Evolutionary conservation across 2,888 invertebrate species (phyloP), one percentile per base, ranked within the genome.

Genomic region (Dasysyrphus tricinctus): DNA sequence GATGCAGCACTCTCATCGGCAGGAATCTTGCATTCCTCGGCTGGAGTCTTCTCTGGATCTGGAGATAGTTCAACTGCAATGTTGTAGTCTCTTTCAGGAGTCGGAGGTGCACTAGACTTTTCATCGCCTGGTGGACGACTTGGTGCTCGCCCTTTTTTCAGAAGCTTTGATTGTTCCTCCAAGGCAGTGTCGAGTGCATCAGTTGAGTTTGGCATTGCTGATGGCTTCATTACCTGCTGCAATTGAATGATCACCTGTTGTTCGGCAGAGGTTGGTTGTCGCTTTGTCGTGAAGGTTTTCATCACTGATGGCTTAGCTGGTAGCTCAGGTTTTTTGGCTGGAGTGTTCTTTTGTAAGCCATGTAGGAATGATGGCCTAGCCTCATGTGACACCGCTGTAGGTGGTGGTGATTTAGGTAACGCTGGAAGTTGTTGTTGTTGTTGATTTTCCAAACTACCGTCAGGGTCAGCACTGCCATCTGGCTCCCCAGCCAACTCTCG

Each of bases 401-500:
- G 90, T 69, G 92, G 92, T 0, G 90, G 91, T 89, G 95, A 93
- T 88, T 91, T 92, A 2, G 96, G 96, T 88, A 95, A 95, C 79
- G 94, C 94, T 0, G 96, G 96, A 77, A 96, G 91, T 56, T 89
- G 88, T 49, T 88, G 88, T 37, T 88, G 88, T 24, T 24, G 24
- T 83, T 89, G 95, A 91, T 95, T 95, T 32, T 93, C 93, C 14
- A 92, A 80, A 1, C 94, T 92, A 54, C 95, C 95, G 89, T 96
- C 96, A 1, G 96, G 96, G 92, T 97, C 97, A 14, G 97, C 97
- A 89, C 96, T 94, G n/a, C 97, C 97, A 90, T 97, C 97, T 0
- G 97, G 97, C 90, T 97, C 97, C 9, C 97, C 97, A 9, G 97
- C 97, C 88, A 96, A 93, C 90, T 97, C 97, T 37, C 97, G 94